These are phyloP conservation scores for Patella depressa DNA, from an alignment of 2,888 invertebrate species.

Conservation along the genomic window DNA sequence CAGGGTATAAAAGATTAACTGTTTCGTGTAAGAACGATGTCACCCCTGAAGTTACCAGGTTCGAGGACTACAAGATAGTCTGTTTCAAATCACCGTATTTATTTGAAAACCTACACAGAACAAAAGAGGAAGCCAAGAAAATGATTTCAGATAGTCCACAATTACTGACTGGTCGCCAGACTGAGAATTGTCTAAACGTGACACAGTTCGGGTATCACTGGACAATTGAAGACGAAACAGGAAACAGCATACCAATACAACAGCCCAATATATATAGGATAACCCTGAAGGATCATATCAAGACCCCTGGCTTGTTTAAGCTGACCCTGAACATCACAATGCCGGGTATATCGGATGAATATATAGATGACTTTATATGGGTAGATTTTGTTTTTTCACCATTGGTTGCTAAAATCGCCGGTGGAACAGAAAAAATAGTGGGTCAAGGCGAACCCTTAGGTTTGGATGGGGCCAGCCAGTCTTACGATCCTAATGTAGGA, in stretches of 20 bases:
- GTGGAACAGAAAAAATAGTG: slow-evolving; percentile 14
- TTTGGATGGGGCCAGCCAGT: not conserved
- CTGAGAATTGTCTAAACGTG: not conserved
- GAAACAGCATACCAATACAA: not conserved
- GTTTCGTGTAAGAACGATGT: not conserved
- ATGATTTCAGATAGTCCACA: not conserved
- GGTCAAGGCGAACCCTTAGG: not conserved
- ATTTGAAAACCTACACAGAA: not conserved
- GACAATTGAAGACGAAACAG: not conserved
- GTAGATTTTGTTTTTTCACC: slow-evolving; percentile 6
- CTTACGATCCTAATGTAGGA: not conserved
- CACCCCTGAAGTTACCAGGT: not conserved
- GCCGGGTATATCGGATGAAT: not conserved
- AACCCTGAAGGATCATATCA: not conserved
- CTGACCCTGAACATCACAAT: not conserved
- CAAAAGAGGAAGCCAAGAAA: not conserved
- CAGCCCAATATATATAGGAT: not conserved
- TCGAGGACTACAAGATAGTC: not conserved
- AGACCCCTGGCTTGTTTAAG: not conserved
- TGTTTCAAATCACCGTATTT: not conserved
- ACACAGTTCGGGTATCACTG: not conserved
- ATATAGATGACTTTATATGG: not conserved
- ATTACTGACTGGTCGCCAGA: not conserved
- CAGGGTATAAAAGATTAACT: not conserved
- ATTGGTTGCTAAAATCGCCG: slow-evolving; percentile 15